Percentiles rank a stretch among this genome's conserved stretches.
Conservation (phyloP, 2,888 invertebrate genomes). For the Lasius fuliginosus region DNA sequence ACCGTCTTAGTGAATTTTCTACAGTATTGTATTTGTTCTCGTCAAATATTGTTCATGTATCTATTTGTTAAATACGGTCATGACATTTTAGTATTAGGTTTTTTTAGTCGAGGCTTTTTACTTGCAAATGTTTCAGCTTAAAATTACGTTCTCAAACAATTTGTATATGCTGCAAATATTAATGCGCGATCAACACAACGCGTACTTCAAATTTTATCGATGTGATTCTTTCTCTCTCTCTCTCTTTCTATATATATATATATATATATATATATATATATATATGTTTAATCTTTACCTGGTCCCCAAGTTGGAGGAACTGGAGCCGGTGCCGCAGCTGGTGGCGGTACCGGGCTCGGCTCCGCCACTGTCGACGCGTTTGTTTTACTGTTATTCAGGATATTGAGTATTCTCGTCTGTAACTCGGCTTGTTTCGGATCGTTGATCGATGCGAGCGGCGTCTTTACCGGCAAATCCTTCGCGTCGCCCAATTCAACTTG, state of each 20-base stretch:
- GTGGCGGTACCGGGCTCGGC: conserved; percentile 84
- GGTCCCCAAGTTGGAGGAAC: conserved; percentile 80
- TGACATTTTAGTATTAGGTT: background rate
- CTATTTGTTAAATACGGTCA: background rate
- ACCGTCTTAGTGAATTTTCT: conserved; percentile 53
- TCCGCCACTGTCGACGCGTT: conserved; percentile 79
- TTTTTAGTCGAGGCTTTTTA: background rate
- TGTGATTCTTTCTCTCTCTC: background rate
- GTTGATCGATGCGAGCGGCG: conserved; percentile 85
- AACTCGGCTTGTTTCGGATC: conserved; percentile 90
- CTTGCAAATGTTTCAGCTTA: background rate
- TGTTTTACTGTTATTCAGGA: conserved; percentile 89
- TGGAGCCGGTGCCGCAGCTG: conserved; percentile 80
- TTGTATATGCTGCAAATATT: conserved; percentile 30
- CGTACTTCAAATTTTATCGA: conserved; percentile 9
- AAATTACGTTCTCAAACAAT: background rate
- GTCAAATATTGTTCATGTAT: conserved; percentile 18
- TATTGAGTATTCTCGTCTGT: conserved; percentile 93
- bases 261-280: background rate
- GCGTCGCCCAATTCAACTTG: conserved; percentile 92
- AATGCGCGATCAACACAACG: background rate
- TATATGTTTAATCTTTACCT: conserved; percentile 76
- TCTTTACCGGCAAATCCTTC: conserved; percentile 86
- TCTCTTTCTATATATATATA: background rate
- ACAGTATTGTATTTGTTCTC: background rate